Percentiles rank a stretch among this genome's conserved stretches.
Conservation (phyloP, 2,113 vertebrate genomes). For the Pleuronectes platessa region DNA sequence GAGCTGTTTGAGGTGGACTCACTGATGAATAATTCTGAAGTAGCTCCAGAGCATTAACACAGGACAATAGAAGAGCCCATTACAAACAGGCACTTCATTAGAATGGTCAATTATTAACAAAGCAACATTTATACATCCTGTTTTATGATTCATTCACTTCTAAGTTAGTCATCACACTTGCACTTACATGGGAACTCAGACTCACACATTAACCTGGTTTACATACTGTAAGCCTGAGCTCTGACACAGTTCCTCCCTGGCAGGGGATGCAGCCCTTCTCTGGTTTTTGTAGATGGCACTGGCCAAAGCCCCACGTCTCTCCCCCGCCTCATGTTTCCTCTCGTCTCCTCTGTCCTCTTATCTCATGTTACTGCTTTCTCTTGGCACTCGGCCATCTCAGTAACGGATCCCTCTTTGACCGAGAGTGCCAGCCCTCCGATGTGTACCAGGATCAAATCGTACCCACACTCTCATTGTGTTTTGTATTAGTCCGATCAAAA, state of each 20-base stretch:
- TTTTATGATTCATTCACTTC: background rate
- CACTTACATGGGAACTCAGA: background rate
- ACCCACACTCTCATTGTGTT: background rate
- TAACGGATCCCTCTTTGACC: constrained; percentile 28
- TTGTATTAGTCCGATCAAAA: background rate
- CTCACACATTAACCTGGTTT: background rate
- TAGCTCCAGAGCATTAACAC: too few species aligned
- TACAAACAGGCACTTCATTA: too few species aligned
- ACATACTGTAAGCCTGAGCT: constrained; percentile 8
- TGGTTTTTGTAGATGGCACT: background rate
- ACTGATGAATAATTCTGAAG: too few species aligned
- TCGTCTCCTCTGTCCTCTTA: constrained; percentile 50
- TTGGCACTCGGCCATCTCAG: background rate
- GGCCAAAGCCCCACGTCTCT: constrained; percentile 23
- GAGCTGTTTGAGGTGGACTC: too few species aligned
- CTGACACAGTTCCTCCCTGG: constrained; percentile 17
- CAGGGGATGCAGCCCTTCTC: constrained; percentile 4
- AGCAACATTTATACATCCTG: too few species aligned
- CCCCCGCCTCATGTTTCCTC: constrained; percentile 14
- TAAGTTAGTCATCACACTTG: background rate
- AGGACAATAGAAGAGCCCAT: too few species aligned
- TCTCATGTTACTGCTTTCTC: constrained; percentile 15
- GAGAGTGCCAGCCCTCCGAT: constrained; percentile 6
- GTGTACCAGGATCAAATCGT: constrained; percentile 12
- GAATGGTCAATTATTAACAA: too few species aligned